Percentiles rank a stretch among this genome's conserved stretches.
These are phyloP conservation scores for Nycteola revayana DNA, from an alignment of 2,888 invertebrate genomes.

Conservation along the genomic window DNA sequence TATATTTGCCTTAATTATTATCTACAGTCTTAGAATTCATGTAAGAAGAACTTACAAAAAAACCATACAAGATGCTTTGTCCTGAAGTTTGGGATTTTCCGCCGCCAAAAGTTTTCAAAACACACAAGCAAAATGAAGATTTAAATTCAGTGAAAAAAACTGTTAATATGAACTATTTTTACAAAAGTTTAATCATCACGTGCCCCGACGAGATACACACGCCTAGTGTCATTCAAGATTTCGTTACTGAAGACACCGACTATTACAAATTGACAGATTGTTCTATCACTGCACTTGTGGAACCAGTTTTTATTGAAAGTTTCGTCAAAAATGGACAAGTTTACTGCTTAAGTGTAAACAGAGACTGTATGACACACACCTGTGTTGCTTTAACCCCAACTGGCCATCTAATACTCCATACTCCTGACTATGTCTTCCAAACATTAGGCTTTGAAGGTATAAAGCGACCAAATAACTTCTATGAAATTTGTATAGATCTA, in stretches of 20 bases:
- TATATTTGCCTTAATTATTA: too few relatives aligned
- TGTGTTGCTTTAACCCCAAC: slow-evolving; percentile 64
- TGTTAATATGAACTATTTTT: slow-evolving; percentile 58
- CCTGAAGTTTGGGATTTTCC: slow-evolving; percentile 68
- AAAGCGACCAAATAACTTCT: slow-evolving; percentile 54
- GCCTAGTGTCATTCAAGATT: slow-evolving; percentile 50
- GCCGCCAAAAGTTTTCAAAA: slow-evolving; percentile 55
- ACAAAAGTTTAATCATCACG: slow-evolving; percentile 62
- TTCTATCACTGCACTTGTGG: slow-evolving; percentile 52
- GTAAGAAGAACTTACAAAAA: too few relatives aligned
- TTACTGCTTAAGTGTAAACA: slow-evolving; percentile 52
- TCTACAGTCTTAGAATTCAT: too few relatives aligned
- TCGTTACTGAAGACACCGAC: slow-evolving; percentile 55
- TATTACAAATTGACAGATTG: slow-evolving; percentile 58
- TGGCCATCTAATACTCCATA: slow-evolving; percentile 55
- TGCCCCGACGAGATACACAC: slow-evolving; percentile 63
- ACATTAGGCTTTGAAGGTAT: slow-evolving; percentile 66
- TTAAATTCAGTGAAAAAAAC: slow-evolving; percentile 37
- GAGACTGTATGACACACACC: slow-evolving; percentile 61
- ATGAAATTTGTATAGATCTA: slow-evolving; percentile 58
- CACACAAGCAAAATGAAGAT: slow-evolving; percentile 38
- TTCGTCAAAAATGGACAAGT: slow-evolving; percentile 61
- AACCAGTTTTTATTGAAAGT: slow-evolving; percentile 57
- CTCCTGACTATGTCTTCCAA: slow-evolving; percentile 58
- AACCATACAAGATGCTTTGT: slow-evolving; percentile 39